Evolutionary conservation across 2,888 invertebrate species (phyloP).

Genomic region (Drosophila anomalata): DNA sequence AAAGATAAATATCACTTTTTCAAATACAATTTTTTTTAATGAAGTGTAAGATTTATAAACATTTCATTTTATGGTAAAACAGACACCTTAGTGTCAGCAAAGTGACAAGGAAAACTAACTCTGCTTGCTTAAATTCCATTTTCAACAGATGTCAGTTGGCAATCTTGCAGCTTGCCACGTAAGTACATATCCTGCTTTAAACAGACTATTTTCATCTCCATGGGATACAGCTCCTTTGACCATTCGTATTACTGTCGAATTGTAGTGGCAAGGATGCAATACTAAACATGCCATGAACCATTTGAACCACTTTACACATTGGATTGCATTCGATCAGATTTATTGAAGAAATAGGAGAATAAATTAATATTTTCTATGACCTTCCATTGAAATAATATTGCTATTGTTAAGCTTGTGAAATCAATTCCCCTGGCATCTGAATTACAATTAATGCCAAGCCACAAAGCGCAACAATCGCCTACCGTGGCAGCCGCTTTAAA

Average conservation of each 20-base stretch:
- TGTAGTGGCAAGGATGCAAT: neutral
- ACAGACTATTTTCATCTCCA: neutral
- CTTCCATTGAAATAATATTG: neutral
- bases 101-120: neutral
- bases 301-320: too few species aligned
- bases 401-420: neutral
- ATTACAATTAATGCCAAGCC: neutral
- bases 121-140: neutral
- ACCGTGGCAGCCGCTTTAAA: slow-evolving; percentile 1
- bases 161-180: neutral
- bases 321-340: too few species aligned
- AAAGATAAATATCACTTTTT: neutral
- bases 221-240: neutral
- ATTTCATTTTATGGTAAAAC: neutral
- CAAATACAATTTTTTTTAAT: neutral
- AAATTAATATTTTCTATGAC: neutral
- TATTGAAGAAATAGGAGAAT: too few species aligned
- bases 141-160: neutral
- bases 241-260: neutral
- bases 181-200: neutral
- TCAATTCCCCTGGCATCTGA: slow-evolving; percentile 19
- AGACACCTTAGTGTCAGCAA: neutral
- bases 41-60: too few species aligned
- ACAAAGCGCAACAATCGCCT: slow-evolving; percentile 11
- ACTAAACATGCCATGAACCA: too few species aligned